These are phyloP conservation scores for Tenthredo amoena DNA, from an alignment of 2,888 invertebrate species.

Conservation along the genomic window DNA sequence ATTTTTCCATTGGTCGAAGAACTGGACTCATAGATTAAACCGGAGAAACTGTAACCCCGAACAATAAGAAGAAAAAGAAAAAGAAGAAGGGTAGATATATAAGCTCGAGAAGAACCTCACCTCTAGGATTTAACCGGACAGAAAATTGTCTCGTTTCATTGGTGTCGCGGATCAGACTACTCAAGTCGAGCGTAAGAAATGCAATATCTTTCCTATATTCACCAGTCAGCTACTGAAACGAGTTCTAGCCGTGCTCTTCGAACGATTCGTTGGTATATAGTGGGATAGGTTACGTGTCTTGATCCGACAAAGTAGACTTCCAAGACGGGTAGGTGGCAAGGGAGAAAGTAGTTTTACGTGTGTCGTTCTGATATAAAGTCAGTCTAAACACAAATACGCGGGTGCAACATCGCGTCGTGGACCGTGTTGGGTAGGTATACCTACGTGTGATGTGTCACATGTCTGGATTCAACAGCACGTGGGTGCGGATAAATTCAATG, in stretches of 20 bases:
- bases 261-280: slow-evolving; percentile 38
- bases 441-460: neutral
- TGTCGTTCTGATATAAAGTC: neutral
- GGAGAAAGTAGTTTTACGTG: neutral
- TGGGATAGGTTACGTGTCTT: slow-evolving; percentile 45
- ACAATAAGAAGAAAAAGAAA: neutral
- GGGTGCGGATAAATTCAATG: slow-evolving; percentile 5
- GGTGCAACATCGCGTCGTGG: neutral
- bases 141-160: slow-evolving; percentile 47
- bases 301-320: slow-evolving; percentile 40
- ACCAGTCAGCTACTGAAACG: neutral
- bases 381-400: neutral
- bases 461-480: neutral
- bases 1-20: neutral
- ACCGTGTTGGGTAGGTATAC: neutral
- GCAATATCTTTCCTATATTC: slow-evolving; percentile 54
- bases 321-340: neutral
- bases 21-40: neutral
- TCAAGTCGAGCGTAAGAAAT: slow-evolving; percentile 52
- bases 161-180: neutral
- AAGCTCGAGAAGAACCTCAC: neutral
- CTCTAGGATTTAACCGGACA: slow-evolving; percentile 25
- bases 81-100: neutral
- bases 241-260: neutral
- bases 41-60: neutral